phyloP scores from a whole-genome alignment of 30 jellyfish, hydroid and myxozoan genomes.

The Aurelia coerulea region DNA sequence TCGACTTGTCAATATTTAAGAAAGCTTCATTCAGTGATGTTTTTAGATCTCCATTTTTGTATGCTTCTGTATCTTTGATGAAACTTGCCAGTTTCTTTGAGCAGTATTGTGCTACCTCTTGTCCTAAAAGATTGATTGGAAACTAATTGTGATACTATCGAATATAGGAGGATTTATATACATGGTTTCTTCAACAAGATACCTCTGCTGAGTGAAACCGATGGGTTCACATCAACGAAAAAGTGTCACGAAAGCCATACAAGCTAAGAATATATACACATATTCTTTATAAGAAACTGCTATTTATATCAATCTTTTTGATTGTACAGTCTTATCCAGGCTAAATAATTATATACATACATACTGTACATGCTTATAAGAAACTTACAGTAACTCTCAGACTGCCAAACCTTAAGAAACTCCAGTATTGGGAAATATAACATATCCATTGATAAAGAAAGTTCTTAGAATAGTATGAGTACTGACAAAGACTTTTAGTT shows the following conservation, averaged over 20 bases:
- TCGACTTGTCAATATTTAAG: conserved; percentile 72
- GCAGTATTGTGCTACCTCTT: conserved; percentile 91
- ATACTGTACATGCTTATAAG: too few species aligned
- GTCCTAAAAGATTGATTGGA: conserved; percentile 59
- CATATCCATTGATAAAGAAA: too few species aligned
- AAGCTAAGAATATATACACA: background rate
- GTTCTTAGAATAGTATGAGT: too few species aligned
- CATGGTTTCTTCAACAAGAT: background rate
- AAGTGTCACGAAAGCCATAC: background rate
- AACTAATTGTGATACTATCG: background rate
- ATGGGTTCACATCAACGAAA: background rate
- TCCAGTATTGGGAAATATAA: too few species aligned
- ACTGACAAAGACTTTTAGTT: too few species aligned
- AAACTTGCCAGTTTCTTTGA: conserved; percentile 61
- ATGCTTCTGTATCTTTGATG: conserved; percentile 62
- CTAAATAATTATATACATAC: too few species aligned
- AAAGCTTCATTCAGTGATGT: conserved; percentile 79
- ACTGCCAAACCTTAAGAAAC: too few species aligned
- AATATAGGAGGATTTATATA: background rate
- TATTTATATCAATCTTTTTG: too few species aligned
- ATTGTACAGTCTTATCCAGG: too few species aligned
- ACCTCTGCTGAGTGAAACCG: background rate
- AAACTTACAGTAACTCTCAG: too few species aligned
- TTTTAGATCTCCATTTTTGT: conserved; percentile 76
- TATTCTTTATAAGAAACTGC: too few species aligned